phyloP scores from a whole-genome alignment of 2,888 invertebrate species.

The Rhagium mordax region DNA sequence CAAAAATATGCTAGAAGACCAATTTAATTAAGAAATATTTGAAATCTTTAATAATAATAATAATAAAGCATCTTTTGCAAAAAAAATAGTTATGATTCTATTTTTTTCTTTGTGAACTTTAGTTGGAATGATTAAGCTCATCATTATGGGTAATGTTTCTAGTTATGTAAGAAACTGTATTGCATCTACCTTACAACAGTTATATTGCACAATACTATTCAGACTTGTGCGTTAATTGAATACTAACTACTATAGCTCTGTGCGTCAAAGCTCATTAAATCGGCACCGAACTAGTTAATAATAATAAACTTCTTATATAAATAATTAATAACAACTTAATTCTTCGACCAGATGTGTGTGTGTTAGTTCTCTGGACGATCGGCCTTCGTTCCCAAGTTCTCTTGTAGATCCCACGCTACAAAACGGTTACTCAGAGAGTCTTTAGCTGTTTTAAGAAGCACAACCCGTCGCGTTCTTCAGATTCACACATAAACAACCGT shows the following conservation, averaged over 20 bases:
- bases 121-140: no score
- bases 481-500: slow-evolving; percentile 24
- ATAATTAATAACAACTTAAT: slow-evolving; percentile 12
- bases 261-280: neutral
- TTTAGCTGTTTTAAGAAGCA: slow-evolving; percentile 4
- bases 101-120: no score
- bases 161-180: neutral
- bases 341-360: slow-evolving; percentile 20
- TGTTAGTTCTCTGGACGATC: slow-evolving; percentile 23
- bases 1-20: no score
- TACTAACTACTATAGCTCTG: neutral
- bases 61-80: no score
- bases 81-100: no score
- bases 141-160: no score
- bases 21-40: no score
- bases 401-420: slow-evolving; percentile 27
- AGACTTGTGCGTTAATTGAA: neutral
- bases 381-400: slow-evolving; percentile 28
- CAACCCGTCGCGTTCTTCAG: slow-evolving; percentile 1
- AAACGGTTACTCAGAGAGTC: slow-evolving; percentile 5
- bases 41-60: no score
- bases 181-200: neutral
- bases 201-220: neutral
- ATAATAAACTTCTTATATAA: neutral
- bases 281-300: neutral